A percentile compares a stretch with the other conserved stretches of the same genome.
phyloP scores from a whole-genome alignment of 2,113 vertebrate genomes.

The Upupa epops region DNA sequence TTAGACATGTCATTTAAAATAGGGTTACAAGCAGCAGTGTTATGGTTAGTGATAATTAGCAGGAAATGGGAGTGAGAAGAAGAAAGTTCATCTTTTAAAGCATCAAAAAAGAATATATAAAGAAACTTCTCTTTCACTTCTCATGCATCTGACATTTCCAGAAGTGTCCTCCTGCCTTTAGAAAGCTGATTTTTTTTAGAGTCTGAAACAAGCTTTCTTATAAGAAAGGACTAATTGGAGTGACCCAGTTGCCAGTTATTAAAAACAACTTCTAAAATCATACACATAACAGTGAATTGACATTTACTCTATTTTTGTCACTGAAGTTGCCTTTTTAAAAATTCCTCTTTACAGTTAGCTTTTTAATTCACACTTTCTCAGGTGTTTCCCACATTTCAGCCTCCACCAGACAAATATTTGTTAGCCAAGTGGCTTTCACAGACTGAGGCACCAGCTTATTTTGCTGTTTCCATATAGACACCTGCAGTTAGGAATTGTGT shows the following conservation, averaged over 20 bases:
- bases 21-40: neutral
- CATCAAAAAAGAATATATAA: neutral
- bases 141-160: neutral
- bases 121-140: neutral
- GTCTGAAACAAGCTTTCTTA: neutral
- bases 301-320: neutral
- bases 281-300: neutral
- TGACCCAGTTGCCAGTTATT: neutral
- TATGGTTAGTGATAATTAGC: neutral
- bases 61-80: neutral
- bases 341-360: neutral
- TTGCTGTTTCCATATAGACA: neutral
- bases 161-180: neutral
- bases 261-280: neutral
- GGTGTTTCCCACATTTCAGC: neutral
- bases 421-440: neutral
- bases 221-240: neutral
- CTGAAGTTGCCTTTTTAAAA: neutral
- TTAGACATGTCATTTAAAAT: neutral
- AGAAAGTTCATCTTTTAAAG: neutral
- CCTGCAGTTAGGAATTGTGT: neutral
- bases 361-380: neutral
- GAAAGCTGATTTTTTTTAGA: neutral
- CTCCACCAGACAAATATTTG: neutral
- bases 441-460: neutral